Evolutionary conservation across 2,797 vertebrate genomes (phyloP), one percentile per base, ranked within the genome.

Genomic region (Hipposideros larvatus): DNA sequence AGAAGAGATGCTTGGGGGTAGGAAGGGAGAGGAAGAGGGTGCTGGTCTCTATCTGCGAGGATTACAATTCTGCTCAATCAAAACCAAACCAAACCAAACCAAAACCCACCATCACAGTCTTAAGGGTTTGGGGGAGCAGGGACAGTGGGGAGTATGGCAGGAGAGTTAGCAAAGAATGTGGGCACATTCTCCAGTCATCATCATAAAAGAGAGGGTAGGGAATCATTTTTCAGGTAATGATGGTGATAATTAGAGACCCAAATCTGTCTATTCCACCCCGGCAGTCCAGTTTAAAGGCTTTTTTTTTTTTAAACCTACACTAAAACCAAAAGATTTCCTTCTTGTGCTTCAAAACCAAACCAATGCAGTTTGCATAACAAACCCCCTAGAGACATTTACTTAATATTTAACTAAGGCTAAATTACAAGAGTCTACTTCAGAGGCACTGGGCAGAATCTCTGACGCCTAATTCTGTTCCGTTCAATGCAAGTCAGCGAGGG

Each of bases 371-470:
- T 95, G 71, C 68, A 48, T 59, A 94, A 83, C 87, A 95, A 74
- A n/a, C 87, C 59, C 78, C 65, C 66, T 51, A 48, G 78, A 93
- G 94, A 74, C 83, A 77, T 34, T 90, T 63, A 87, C 94, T 97
- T 98, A 98, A 97, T 97, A 90, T 98, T 97, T 98, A 98, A 98
- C 97, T 95, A 93, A 92, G 86, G 79, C 94, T 97, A 97, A 97
- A 97, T 97, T 93, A 97, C 91, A 79, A 95, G 70, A 94, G 86
- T 96, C 82, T 53, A 89, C 97, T 96, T 98, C 97, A 96, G 97
- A 97, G 91, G 75, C 46, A 65, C 51, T 4, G 48, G 34, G 82
- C 84, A 96, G 96, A 96, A 80, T 53, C 63, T 73, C 48, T 57
- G 79, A 91, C 43, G 63, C 96, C 92, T 85, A 22, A 74, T 82